phyloP scores from a whole-genome alignment of 2,888 invertebrate genomes.

The Volucella inanis region DNA sequence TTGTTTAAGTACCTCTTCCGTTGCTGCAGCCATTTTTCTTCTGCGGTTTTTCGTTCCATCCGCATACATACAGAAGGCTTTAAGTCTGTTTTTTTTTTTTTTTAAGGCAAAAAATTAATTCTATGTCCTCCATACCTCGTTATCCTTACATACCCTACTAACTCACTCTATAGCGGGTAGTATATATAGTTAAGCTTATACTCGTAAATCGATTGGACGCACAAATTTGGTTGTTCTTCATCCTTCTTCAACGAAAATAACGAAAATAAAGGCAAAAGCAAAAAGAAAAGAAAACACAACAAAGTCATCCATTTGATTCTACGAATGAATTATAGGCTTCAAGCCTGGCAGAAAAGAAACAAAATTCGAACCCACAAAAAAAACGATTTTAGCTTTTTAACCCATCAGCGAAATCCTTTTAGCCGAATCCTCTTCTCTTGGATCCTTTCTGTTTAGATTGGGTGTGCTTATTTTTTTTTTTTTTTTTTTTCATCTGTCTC shows the following conservation, averaged over 20 bases:
- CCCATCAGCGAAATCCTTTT: conserved; percentile 65
- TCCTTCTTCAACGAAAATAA: conserved; percentile 16
- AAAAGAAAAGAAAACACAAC: neutral
- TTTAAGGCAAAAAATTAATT: too few relatives aligned
- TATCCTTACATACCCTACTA: neutral
- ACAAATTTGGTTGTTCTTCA: conserved; percentile 56
- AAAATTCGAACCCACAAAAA: conserved; percentile 15
- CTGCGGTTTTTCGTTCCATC: too few relatives aligned
- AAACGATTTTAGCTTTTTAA: conserved; percentile 41
- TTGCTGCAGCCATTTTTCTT: too few relatives aligned
- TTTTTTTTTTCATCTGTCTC: too few relatives aligned
- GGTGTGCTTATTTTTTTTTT: neutral
- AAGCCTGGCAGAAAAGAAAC: conserved; percentile 8
- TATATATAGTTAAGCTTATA: conserved; percentile 17
- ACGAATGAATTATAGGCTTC: conserved; percentile 48
- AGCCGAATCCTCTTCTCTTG: conserved; percentile 13
- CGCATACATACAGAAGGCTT: too few relatives aligned
- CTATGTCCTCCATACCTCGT: too few relatives aligned
- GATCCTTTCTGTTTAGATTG: conserved; percentile 3
- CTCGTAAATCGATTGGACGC: conserved; percentile 47
- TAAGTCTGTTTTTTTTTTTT: too few relatives aligned
- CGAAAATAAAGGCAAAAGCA: conserved; percentile 3
- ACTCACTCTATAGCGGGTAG: neutral
- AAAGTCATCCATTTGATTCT: conserved; percentile 37
- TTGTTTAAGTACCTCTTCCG: too few relatives aligned